These are phyloP conservation scores for Litocranius walleri DNA, from an alignment of 2,113 vertebrate genomes.

Conservation along the genomic window DNA sequence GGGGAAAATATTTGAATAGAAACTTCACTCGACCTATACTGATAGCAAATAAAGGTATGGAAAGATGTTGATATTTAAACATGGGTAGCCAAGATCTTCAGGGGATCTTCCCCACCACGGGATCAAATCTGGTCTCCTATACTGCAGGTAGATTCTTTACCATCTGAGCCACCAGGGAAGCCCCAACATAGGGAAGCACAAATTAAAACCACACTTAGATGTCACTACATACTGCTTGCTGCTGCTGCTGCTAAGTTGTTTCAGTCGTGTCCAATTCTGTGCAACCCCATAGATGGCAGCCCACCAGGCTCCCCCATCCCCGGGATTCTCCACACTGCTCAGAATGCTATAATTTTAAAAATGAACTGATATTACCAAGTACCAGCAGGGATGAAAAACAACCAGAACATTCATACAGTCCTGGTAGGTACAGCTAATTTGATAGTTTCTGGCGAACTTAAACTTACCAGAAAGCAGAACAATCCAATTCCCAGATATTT, in stretches of 20 bases:
- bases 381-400: not conserved
- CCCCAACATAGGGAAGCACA: not conserved
- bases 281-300: too few species aligned
- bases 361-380: not conserved
- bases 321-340: not conserved
- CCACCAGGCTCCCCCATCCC: too few species aligned
- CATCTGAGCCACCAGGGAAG: not conserved
- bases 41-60: not conserved
- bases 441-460: not conserved
- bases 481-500: not conserved
- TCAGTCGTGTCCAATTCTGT: too few species aligned
- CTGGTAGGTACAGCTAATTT: not conserved
- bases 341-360: not conserved
- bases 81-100: not conserved
- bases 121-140: not conserved
- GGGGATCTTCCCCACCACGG: not conserved
- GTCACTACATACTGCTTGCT: not conserved
- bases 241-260: too few species aligned
- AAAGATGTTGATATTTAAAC: not conserved
- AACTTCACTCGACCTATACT: not conserved
- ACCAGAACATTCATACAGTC: not conserved
- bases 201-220: not conserved
- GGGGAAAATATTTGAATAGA: not conserved
- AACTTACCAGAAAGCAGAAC: not conserved
- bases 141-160: not conserved